These are phyloP conservation scores for Amphipoea oculea DNA, from an alignment of 2,888 invertebrate genomes.

Conservation along the genomic window DNA sequence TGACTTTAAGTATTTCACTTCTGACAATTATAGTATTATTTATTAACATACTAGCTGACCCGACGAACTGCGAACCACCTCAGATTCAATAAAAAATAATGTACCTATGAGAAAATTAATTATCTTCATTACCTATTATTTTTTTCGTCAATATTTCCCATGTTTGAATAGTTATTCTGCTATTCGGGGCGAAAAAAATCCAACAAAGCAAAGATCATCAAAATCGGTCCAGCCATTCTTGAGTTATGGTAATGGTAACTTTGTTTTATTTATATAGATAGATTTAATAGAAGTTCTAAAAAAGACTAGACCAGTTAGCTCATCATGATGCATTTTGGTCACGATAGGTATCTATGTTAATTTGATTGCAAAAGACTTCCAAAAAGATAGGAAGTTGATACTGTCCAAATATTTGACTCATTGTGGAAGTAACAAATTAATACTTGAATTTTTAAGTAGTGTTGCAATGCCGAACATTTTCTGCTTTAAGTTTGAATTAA, in stretches of 20 bases:
- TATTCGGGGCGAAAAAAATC: no score
- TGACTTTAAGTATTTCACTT: neutral
- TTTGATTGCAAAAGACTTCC: neutral
- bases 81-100: no score
- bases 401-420: neutral
- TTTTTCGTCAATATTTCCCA: no score
- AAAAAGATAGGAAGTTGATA: neutral
- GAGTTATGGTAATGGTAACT: no score
- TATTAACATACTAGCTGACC: no score
- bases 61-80: no score
- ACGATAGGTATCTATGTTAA: neutral
- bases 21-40: neutral
- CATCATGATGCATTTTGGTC: neutral
- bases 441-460: neutral
- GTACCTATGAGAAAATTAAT: no score
- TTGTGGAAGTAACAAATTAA: neutral
- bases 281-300: neutral
- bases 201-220: no score
- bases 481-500: neutral
- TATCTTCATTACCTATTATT: no score
- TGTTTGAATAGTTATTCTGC: no score
- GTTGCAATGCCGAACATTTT: neutral
- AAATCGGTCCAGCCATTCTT: no score
- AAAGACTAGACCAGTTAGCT: neutral
- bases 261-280: no score